Evolutionary conservation across 2,888 invertebrate species (phyloP).

Genomic region (Melanostoma scalare): DNA sequence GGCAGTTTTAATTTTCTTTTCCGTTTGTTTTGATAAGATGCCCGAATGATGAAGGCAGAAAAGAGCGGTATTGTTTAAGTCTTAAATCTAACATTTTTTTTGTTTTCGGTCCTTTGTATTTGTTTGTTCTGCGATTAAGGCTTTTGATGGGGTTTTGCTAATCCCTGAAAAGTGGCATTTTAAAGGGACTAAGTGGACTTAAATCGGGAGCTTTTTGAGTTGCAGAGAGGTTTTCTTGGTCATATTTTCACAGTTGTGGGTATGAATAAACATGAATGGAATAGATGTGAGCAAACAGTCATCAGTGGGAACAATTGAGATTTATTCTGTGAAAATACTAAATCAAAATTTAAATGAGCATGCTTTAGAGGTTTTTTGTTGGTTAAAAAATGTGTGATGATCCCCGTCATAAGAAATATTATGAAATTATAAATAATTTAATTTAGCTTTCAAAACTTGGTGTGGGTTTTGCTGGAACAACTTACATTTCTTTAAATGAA

Average conservation of each 20-base stretch:
- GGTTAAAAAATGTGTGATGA: too few relatives aligned
- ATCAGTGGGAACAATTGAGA: too few relatives aligned
- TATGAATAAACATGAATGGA: conserved; percentile 32
- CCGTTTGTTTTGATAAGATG: conserved; percentile 43
- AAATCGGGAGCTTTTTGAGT: conserved; percentile 50
- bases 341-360: too few relatives aligned
- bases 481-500: too few relatives aligned
- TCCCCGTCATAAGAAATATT: too few relatives aligned
- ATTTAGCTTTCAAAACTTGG: too few relatives aligned
- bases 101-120: conserved; percentile 1
- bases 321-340: too few relatives aligned
- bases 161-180: conserved; percentile 62
- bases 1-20: conserved; percentile 48
- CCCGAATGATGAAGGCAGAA: neutral
- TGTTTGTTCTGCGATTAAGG: conserved; percentile 39
- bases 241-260: conserved; percentile 21
- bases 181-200: conserved; percentile 56
- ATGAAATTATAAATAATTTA: too few relatives aligned
- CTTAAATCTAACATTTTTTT: conserved; percentile 53
- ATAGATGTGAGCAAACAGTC: too few relatives aligned
- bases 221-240: conserved; percentile 1
- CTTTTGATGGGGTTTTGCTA: conserved; percentile 49
- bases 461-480: too few relatives aligned
- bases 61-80: conserved; percentile 38
- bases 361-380: too few relatives aligned